Evolutionary conservation across 2,113 vertebrate genomes (phyloP).

Genomic region (Zeus faber): DNA sequence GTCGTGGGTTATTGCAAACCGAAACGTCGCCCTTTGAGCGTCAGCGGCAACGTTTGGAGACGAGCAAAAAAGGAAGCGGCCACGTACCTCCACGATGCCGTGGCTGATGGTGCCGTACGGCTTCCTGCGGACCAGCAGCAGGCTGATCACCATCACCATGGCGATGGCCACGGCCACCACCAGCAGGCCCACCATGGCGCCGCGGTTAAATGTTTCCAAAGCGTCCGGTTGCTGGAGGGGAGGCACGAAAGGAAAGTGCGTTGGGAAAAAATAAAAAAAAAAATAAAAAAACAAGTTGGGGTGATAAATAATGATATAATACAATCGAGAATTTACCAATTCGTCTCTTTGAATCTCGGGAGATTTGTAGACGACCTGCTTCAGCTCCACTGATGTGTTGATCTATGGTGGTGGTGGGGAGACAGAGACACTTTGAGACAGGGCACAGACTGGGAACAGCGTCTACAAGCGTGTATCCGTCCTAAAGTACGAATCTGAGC

Average conservation of each 20-base stretch:
- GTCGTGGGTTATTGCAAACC: no score
- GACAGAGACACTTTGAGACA: no score
- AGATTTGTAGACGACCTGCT: conserved; percentile 82
- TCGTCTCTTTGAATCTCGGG: conserved; percentile 85
- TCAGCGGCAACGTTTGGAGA: not conserved
- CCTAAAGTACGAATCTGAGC: no score
- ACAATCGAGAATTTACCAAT: conserved; percentile 62
- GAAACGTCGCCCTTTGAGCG: no score
- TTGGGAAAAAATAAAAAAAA: no score
- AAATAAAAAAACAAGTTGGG: no score
- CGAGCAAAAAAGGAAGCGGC: not conserved
- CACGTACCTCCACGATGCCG: conserved; percentile 81
- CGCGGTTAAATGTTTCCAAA: conserved; percentile 81
- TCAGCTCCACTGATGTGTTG: conserved; percentile 81
- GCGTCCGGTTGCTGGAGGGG: conserved; percentile 77
- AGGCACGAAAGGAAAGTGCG: conserved; percentile 3
- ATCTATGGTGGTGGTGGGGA: conserved; percentile 53
- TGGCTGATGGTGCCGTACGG: conserved; percentile 85
- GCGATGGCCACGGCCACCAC: conserved; percentile 85
- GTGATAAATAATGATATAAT: not conserved
- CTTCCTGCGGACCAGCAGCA: conserved; percentile 82
- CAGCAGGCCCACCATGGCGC: conserved; percentile 86
- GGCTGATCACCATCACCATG: conserved; percentile 85
- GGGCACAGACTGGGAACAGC: no score
- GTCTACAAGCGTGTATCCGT: no score